These are phyloP conservation scores for Tetranychus urticae DNA, from an alignment of 1,140 invertebrate species.

Conservation along the genomic window DNA sequence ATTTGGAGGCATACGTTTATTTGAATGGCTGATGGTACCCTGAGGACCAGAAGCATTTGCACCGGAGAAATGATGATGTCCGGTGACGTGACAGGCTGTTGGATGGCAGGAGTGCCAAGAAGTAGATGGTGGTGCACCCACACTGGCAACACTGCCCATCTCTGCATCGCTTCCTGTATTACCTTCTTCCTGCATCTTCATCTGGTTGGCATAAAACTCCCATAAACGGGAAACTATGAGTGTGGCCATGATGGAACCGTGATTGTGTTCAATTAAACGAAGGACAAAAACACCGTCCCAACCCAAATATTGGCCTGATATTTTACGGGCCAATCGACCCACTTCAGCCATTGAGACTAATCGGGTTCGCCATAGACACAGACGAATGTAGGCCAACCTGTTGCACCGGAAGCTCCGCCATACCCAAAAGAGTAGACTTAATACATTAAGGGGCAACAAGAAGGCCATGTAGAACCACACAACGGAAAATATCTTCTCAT, in stretches of 20 bases:
- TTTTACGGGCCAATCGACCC: constrained; percentile 18
- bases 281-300: constrained; percentile 23
- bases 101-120: constrained; percentile 16
- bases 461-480: constrained; percentile 24
- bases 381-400: constrained; percentile 19
- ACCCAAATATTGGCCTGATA: constrained; percentile 20
- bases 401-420: constrained; percentile 20
- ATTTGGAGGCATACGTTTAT: constrained; percentile 12
- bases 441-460: constrained; percentile 19
- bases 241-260: constrained; percentile 20
- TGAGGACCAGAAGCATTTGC: background rate
- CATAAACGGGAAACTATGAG: constrained; percentile 16
- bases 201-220: constrained; percentile 18
- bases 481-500: constrained; percentile 28
- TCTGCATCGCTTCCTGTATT: constrained; percentile 7
- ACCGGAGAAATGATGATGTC: constrained; percentile 11
- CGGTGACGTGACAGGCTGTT: constrained; percentile 13
- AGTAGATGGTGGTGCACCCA: constrained; percentile 14
- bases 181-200: constrained; percentile 17
- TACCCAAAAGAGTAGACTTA: constrained; percentile 20
- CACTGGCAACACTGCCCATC: constrained; percentile 11
- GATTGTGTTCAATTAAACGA: constrained; percentile 22
- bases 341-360: constrained; percentile 18
- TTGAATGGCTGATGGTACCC: background rate
- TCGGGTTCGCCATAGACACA: constrained; percentile 20